Percentiles rank a stretch among this genome's conserved stretches.
Evolutionary conservation across 2,797 vertebrate genomes (phyloP).

Genomic region (Betta splendens): DNA sequence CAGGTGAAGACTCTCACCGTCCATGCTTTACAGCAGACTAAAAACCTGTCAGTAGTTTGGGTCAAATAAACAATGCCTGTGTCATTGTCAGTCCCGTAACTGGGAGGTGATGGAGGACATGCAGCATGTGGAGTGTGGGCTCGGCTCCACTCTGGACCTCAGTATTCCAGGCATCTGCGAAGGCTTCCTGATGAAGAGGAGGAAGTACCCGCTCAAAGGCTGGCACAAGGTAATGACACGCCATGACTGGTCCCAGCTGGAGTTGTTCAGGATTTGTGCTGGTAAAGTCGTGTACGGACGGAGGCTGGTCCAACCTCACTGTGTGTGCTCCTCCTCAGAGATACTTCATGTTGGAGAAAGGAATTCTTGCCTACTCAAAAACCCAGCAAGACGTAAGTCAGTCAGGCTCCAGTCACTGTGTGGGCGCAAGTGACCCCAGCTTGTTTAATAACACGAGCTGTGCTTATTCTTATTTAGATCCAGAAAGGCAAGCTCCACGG

Average conservation of each 20-base stretch:
- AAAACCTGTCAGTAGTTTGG: too few relatives aligned
- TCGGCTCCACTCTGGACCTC: slow-evolving; percentile 58
- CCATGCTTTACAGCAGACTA: too few relatives aligned
- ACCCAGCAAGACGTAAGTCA: slow-evolving; percentile 88
- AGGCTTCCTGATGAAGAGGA: slow-evolving; percentile 92
- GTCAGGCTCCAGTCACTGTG: too few relatives aligned
- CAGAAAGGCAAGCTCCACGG: slow-evolving; percentile 89
- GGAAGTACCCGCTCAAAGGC: slow-evolving; percentile 94
- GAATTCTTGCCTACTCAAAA: slow-evolving; percentile 88
- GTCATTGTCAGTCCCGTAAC: slow-evolving; percentile 75
- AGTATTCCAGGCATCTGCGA: slow-evolving; percentile 85
- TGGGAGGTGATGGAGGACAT: slow-evolving; percentile 91
- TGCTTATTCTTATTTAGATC: slow-evolving; percentile 71
- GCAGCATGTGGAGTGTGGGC: slow-evolving; percentile 47
- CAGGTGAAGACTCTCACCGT: slow-evolving; percentile 62
- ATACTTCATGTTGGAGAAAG: slow-evolving; percentile 90
- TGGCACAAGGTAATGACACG: slow-evolving; percentile 98
- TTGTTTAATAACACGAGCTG: too few relatives aligned
- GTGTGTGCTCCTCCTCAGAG: slow-evolving; percentile 77
- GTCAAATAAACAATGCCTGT: too few relatives aligned
- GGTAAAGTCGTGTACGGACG: too few relatives aligned
- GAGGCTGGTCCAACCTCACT: slow-evolving; percentile 1
- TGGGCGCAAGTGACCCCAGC: too few relatives aligned
- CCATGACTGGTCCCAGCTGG: too few relatives aligned
- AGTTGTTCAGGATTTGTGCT: too few relatives aligned